phyloP scores from a whole-genome alignment of 2,888 invertebrate genomes.

The Caenorhabditis japonica region DNA sequence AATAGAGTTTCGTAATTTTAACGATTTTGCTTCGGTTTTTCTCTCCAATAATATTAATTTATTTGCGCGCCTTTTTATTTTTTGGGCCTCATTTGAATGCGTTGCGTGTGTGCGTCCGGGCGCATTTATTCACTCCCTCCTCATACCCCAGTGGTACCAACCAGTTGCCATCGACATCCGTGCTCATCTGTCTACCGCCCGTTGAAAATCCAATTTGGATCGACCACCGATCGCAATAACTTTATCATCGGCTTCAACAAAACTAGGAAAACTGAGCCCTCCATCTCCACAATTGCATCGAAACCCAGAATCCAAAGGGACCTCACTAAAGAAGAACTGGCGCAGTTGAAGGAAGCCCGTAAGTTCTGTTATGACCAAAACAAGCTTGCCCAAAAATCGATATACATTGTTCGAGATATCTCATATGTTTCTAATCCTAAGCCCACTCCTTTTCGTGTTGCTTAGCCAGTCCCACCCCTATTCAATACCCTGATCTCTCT shows the following conservation, averaged over 20 bases:
- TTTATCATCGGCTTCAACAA: constrained; percentile 1
- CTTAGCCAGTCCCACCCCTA: no score
- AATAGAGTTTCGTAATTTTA: no score
- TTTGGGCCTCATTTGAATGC: no score
- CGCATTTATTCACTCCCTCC: no score
- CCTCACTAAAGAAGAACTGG: not conserved
- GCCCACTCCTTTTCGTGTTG: not conserved
- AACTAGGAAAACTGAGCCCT: not conserved
- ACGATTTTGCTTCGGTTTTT: no score
- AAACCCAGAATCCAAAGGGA: not conserved
- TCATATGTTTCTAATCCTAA: not conserved
- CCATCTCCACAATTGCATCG: not conserved
- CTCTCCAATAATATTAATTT: no score
- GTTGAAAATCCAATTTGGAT: constrained; percentile 1
- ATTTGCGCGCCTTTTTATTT: no score
- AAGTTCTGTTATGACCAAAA: not conserved
- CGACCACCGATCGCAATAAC: not conserved
- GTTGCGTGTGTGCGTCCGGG: no score
- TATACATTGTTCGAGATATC: not conserved
- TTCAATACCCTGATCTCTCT: no score
- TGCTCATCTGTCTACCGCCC: not conserved
- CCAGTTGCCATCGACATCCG: not conserved
- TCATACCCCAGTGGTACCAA: no score
- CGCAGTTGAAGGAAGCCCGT: not conserved
- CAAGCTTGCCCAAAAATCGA: not conserved